Percentiles rank a stretch among this genome's conserved stretches.
phyloP scores from a whole-genome alignment of 2,113 vertebrate species.

The Formicarius rufipectus region DNA sequence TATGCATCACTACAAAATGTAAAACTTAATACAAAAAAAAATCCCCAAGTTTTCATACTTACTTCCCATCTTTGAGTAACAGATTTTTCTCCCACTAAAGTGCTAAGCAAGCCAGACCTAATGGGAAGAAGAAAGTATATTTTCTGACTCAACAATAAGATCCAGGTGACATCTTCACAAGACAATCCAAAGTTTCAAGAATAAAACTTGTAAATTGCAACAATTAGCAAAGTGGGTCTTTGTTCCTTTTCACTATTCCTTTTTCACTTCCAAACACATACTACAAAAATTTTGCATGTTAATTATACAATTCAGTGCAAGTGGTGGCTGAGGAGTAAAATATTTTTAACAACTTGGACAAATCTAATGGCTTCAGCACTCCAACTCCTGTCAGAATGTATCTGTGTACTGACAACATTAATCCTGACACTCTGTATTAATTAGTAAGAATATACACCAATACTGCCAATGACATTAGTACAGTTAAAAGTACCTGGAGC shows the following conservation, averaged over 20 bases:
- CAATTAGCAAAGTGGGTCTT: not conserved
- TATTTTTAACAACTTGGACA: not conserved
- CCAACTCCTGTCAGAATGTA: not conserved
- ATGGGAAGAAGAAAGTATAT: not conserved
- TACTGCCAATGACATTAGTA: not conserved
- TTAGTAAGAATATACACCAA: not conserved
- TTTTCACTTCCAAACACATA: not conserved
- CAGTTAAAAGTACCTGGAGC: not conserved
- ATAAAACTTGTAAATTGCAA: not conserved
- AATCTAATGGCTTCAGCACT: not conserved
- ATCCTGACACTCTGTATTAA: not conserved
- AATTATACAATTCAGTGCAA: not conserved
- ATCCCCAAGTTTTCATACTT: not conserved
- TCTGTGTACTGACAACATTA: fast-evolving
- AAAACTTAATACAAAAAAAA: not conserved
- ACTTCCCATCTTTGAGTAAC: slow-evolving; percentile 99
- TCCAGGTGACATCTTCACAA: not conserved
- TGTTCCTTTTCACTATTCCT: not conserved
- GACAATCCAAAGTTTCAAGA: not conserved
- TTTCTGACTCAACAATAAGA: not conserved
- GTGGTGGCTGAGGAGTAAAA: not conserved
- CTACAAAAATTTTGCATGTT: not conserved
- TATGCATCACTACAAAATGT: not conserved
- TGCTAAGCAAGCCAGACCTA: slow-evolving; percentile 97
- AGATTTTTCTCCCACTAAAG: slow-evolving; percentile 95